Conservation (phyloP, 2,113 vertebrate species). For the Prolemur simus region DNA sequence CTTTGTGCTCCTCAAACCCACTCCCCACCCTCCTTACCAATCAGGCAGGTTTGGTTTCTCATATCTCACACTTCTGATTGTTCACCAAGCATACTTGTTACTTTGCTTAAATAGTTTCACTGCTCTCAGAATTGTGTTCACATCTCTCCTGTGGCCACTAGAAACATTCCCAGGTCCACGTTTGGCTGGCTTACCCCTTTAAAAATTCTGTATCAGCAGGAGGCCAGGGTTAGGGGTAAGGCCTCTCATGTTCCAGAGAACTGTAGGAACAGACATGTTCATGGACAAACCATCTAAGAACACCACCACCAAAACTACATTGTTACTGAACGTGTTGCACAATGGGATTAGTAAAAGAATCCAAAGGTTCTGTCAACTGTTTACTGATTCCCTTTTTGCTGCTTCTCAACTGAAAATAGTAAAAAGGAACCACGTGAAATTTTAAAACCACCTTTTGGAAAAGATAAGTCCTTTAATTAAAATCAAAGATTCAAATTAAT, state of each 20-base stretch:
- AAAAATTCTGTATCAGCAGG: background rate
- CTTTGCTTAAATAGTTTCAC: background rate
- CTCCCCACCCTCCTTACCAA: background rate
- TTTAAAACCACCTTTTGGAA: constrained; percentile 35
- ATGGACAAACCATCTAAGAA: background rate
- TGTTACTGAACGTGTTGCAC: background rate
- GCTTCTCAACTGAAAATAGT: background rate
- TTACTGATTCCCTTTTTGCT: background rate
- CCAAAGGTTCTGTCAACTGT: background rate
- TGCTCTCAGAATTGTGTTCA: background rate
- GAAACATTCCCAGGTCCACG: background rate
- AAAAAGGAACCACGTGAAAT: background rate
- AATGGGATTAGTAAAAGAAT: background rate
- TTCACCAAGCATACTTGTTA: background rate
- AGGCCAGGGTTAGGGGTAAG: background rate
- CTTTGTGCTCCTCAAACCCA: background rate
- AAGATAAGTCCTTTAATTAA: background rate
- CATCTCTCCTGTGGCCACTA: background rate
- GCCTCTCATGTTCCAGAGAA: background rate
- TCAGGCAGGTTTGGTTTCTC: background rate
- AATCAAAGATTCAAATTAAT: background rate
- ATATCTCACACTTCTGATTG: background rate
- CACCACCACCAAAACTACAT: background rate
- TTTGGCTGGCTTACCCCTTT: background rate
- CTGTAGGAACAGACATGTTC: background rate